Percentiles rank a stretch among this genome's conserved stretches.
Evolutionary conservation across 2,113 vertebrate species (phyloP).

Genomic region (Galeopterus variegatus): DNA sequence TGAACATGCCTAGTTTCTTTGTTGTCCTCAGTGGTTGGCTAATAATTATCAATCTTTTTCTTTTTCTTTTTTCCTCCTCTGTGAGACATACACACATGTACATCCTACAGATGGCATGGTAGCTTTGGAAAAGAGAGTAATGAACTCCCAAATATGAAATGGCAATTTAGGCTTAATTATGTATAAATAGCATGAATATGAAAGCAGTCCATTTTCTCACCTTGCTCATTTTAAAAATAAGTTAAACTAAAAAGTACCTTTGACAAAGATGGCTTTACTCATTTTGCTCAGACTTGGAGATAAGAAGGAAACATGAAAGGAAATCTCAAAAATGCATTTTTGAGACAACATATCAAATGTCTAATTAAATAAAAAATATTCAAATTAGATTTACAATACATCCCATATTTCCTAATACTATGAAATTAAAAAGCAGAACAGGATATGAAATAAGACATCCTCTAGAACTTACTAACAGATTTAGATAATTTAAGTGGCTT

Average conservation of each 20-base stretch:
- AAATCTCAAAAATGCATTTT: conserved; percentile 48
- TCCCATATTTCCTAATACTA: background rate
- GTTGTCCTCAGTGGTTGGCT: background rate
- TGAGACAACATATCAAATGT: conserved; percentile 51
- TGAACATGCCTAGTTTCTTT: background rate
- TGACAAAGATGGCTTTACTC: background rate
- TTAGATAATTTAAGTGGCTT: conserved; percentile 70
- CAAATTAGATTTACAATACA: conserved; percentile 59
- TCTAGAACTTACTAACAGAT: conserved; percentile 40
- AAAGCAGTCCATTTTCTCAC: conserved; percentile 14
- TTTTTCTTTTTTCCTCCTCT: background rate
- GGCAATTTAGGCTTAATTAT: conserved; percentile 31
- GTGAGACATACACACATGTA: background rate
- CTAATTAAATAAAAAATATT: conserved; percentile 63
- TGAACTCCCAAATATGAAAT: background rate
- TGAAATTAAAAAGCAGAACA: conserved; percentile 67
- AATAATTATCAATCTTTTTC: background rate
- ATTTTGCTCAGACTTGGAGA: background rate
- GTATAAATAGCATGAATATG: background rate
- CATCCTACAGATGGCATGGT: background rate
- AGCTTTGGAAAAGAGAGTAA: background rate
- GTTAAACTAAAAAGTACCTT: background rate
- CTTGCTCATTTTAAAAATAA: conserved; percentile 52
- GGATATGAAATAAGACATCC: conserved; percentile 34
- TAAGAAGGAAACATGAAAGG: conserved; percentile 3